Percentiles rank a stretch among this genome's conserved stretches.
Evolutionary conservation across 2,888 invertebrate genomes (phyloP).

Genomic region (Venustoraphidia nigricollis): DNA sequence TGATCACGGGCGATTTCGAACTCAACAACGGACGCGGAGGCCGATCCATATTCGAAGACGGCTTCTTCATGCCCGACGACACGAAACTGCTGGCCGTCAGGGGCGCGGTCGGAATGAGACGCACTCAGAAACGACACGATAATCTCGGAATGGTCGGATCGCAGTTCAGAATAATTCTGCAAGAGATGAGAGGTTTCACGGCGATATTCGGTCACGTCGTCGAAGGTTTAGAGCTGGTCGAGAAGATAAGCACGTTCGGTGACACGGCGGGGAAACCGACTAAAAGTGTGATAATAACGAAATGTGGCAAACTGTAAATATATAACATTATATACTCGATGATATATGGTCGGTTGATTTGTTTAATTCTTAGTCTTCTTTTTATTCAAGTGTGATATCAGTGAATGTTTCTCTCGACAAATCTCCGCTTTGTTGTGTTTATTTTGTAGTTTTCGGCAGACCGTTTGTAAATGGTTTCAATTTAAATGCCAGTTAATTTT

Average conservation of each 20-base stretch:
- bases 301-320: conserved; percentile 53
- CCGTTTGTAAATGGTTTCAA: too few relatives aligned
- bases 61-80: conserved; percentile 67
- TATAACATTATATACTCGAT: not conserved
- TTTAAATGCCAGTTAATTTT: too few relatives aligned
- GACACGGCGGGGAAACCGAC: conserved; percentile 66
- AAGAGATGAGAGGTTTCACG: conserved; percentile 70
- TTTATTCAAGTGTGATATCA: too few relatives aligned
- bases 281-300: conserved; percentile 53
- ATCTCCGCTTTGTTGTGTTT: too few relatives aligned
- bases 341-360: too few relatives aligned
- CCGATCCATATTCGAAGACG: conserved; percentile 58
- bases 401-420: too few relatives aligned
- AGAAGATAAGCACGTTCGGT: conserved; percentile 61
- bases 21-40: conserved; percentile 69
- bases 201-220: conserved; percentile 70
- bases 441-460: too few relatives aligned
- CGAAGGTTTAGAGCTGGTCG: conserved; percentile 63
- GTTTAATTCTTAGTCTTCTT: too few relatives aligned
- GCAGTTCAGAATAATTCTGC: conserved; percentile 66
- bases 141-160: conserved; percentile 71
- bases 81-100: conserved; percentile 59
- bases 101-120: conserved; percentile 67
- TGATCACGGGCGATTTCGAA: conserved; percentile 70
- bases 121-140: conserved; percentile 66